Base-by-base conservation (phyloP, 2,888 invertebrate genomes). In the Stenurella melanura region DNA sequence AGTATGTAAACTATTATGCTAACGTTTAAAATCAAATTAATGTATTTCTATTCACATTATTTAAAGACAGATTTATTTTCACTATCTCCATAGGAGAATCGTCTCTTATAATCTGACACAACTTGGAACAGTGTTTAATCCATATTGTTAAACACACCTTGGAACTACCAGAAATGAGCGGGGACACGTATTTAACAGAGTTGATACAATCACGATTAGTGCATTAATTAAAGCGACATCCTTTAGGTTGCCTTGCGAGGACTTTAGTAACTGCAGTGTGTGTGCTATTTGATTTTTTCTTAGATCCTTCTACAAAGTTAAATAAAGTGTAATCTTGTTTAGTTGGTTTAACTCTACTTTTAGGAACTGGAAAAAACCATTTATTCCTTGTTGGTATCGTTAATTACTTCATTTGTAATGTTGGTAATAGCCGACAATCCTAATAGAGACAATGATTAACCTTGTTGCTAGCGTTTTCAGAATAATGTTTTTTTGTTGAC, bases 391-490 rank as follows among this genome's bases (percentile, higher is more conserved):
- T 61, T 26, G 30, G 34, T 30, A 12, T 30, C 26, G 21, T 30
- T 30, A 61, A 61, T 61, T 61, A 61, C 61, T 61, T 61, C 34
- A 61, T 61, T 30, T 61, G 61, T 61, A 61, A 61, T 61, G 61
- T 61, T 30, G 61, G 12, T 26, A 58, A 61, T 61, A 61, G 61
- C 26, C 21, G 30, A n/a, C 30, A 61, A 61, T 21, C 61, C 61
- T 34, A 61, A 21, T 61, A 61, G 0, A 15, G 58, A 1, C 58
- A 19, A 21, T 19, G 21, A 58, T 57, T 58, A 58, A 21, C 19
- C 19, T 58, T 58, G 19, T 21, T 19, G 58, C 19, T 58, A 21
- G 11, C 19, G 58, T 58, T 58, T 50, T 50, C n/a, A 50, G 50
- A 50, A 50, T n/a, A 50, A 15, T n/a, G 50, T 50, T 50, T 50